These are phyloP conservation scores for Tragulus kanchil DNA, from an alignment of 2,113 vertebrate species.

Conservation along the genomic window DNA sequence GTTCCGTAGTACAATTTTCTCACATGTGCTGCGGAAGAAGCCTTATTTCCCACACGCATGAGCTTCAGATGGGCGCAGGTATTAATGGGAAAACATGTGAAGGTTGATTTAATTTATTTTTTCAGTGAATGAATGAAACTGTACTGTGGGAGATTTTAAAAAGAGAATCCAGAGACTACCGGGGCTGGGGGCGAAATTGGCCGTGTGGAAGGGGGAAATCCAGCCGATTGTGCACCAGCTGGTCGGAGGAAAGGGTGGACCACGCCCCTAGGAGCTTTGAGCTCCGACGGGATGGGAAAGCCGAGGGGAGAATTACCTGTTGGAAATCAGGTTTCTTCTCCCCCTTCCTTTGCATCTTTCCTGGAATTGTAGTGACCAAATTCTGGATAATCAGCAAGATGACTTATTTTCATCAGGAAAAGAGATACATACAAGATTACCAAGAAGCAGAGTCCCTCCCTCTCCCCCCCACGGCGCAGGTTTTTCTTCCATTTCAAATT, in stretches of 20 bases:
- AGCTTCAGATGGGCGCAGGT: constrained; percentile 83
- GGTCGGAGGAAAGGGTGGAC: constrained; percentile 86
- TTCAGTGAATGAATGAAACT: constrained; percentile 78
- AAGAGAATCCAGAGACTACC: constrained; percentile 71
- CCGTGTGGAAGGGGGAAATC: constrained; percentile 53
- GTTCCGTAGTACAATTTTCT: constrained; percentile 72
- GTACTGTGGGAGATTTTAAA: neutral
- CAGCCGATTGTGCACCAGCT: constrained; percentile 86
- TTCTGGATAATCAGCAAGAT: constrained; percentile 59
- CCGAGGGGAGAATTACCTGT: constrained; percentile 85
- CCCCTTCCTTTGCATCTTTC: constrained; percentile 54
- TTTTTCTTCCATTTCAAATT: constrained; percentile 73
- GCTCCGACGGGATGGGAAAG: constrained; percentile 85
- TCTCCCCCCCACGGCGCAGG: constrained; percentile 57
- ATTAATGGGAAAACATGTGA: constrained; percentile 66
- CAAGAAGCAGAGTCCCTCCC: neutral
- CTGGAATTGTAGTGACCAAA: neutral
- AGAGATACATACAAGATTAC: constrained; percentile 8
- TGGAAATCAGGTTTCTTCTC: constrained; percentile 84
- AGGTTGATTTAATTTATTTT: constrained; percentile 63
- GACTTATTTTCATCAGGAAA: constrained; percentile 64
- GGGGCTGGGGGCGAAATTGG: constrained; percentile 61
- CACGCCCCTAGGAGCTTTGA: constrained; percentile 89
- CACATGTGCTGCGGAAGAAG: constrained; percentile 83
- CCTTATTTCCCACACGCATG: constrained; percentile 77